phyloP scores from a whole-genome alignment of 1,140 invertebrate species.

The Drosophila saltans region DNA sequence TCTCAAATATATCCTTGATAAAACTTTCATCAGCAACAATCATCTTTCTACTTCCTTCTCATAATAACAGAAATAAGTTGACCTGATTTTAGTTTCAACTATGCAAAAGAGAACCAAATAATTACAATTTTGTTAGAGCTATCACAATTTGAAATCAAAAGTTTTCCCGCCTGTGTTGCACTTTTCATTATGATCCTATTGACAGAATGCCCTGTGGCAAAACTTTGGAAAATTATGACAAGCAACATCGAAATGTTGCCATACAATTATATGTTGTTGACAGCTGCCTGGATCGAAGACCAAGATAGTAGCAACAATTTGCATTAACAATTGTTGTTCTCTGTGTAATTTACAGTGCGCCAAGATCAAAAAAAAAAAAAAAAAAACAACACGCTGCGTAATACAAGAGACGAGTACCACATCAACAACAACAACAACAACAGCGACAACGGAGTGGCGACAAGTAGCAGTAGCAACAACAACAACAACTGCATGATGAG shows the following conservation, averaged over 20 bases:
- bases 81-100: not conserved
- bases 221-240: conserved; percentile 59
- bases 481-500: conserved; percentile 12
- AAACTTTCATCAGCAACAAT: too few species aligned
- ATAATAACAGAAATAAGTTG: too few species aligned
- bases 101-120: not conserved
- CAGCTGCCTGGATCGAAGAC: conserved; percentile 44
- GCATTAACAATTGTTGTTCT: conserved; percentile 52
- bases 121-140: not conserved
- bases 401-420: conserved; percentile 40
- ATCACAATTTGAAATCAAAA: not conserved
- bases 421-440: conserved; percentile 25
- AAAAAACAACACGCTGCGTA: conserved; percentile 25
- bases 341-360: conserved; percentile 57
- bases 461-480: conserved; percentile 33
- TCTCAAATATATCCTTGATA: too few species aligned
- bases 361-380: conserved; percentile 55
- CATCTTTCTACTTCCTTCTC: too few species aligned
- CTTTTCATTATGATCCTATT: not conserved
- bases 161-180: not conserved
- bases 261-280: conserved; percentile 76
- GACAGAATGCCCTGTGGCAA: conserved; percentile 21
- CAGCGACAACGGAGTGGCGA: conserved; percentile 47
- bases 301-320: conserved; percentile 70
- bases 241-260: conserved; percentile 60